Evolutionary conservation across 2,888 invertebrate genomes (phyloP).

Genomic region (Cosmia pyralina): DNA sequence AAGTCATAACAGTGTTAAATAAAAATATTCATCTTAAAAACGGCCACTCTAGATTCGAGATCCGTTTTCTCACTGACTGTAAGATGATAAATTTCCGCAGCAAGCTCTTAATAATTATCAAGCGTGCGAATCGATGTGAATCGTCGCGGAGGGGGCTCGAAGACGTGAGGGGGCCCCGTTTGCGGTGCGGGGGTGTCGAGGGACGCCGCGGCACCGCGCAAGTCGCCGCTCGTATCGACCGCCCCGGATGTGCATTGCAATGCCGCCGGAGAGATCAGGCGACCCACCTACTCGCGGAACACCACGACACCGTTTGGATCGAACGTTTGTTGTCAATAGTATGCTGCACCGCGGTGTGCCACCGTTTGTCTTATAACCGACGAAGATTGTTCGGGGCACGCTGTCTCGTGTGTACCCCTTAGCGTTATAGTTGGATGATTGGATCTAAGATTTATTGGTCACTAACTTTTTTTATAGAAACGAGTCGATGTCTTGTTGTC

Average conservation of each 20-base stretch:
- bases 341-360: slow-evolving; percentile 42
- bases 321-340: slow-evolving; percentile 60
- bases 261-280: slow-evolving; percentile 83
- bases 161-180: slow-evolving; percentile 75
- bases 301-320: slow-evolving; percentile 70
- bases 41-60: slow-evolving; percentile 8
- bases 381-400: background rate
- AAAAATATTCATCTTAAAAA: slow-evolving; percentile 1
- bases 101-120: slow-evolving; percentile 79
- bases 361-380: slow-evolving; percentile 25
- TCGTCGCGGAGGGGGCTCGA: slow-evolving; percentile 76
- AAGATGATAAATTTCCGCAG: slow-evolving; percentile 70
- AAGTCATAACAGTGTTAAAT: background rate
- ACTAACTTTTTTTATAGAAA: slow-evolving; percentile 1
- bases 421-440: background rate
- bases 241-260: slow-evolving; percentile 88
- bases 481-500: background rate
- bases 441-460: slow-evolving; percentile 2
- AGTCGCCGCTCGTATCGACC: slow-evolving; percentile 88
- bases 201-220: slow-evolving; percentile 84
- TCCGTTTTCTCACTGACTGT: slow-evolving; percentile 61
- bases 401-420: slow-evolving; percentile 12
- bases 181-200: slow-evolving; percentile 75
- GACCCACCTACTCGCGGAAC: slow-evolving; percentile 80
- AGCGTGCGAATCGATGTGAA: slow-evolving; percentile 86